These are phyloP conservation scores for Mixornis gularis DNA, from an alignment of 2,113 vertebrate species.

Conservation along the genomic window DNA sequence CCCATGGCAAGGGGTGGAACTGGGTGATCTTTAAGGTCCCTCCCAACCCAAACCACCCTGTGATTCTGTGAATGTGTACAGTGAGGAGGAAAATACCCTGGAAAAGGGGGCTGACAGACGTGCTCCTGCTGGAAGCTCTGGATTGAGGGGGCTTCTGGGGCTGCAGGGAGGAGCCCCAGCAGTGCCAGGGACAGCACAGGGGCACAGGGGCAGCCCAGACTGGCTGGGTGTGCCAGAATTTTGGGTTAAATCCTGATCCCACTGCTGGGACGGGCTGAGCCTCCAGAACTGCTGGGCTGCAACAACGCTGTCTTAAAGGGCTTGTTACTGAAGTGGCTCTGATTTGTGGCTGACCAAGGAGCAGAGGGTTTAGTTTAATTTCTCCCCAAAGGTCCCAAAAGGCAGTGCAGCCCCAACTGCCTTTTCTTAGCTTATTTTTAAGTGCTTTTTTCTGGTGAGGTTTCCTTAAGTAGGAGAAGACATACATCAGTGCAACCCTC, in stretches of 20 bases:
- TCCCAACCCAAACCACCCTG: not conserved
- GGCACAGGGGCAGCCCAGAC: not conserved
- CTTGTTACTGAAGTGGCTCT: not conserved
- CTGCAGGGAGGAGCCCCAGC: not conserved
- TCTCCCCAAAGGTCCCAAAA: not conserved
- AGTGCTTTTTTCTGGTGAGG: not conserved
- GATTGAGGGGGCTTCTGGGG: not conserved
- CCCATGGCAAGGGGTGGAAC: not conserved
- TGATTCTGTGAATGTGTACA: not conserved
- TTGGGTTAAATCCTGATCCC: not conserved
- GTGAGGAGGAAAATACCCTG: not conserved
- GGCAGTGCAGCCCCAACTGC: not conserved
- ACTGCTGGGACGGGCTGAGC: not conserved
- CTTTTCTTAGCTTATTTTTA: not conserved
- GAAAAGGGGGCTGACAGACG: not conserved
- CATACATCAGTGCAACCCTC: slow-evolving; percentile 5
- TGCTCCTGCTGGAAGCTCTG: not conserved
- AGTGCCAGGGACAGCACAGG: not conserved
- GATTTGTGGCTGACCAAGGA: not conserved
- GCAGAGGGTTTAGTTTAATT: not conserved
- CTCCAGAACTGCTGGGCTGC: not conserved
- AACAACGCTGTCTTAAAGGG: not conserved
- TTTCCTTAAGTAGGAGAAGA: slow-evolving; percentile 32
- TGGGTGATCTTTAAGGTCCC: not conserved
- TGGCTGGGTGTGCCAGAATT: not conserved